Percentiles rank a stretch among this genome's conserved stretches.
Evolutionary conservation across 2,888 invertebrate species (phyloP).

Genomic region (Holacanthella duospinosa): DNA sequence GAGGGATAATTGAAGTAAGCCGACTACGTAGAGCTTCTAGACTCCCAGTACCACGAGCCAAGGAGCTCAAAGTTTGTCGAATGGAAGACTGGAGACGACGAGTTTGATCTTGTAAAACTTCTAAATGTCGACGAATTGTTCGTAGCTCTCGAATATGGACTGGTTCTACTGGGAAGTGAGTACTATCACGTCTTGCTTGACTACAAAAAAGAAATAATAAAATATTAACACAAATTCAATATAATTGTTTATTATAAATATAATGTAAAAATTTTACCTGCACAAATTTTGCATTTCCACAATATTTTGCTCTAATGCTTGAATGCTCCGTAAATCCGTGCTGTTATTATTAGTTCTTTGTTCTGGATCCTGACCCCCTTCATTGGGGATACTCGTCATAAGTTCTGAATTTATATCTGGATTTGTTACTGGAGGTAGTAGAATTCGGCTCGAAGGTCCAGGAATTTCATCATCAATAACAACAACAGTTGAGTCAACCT

Average conservation of each 20-base stretch:
- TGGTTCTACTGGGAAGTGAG: slow-evolving; percentile 28
- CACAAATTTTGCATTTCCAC: slow-evolving; percentile 37
- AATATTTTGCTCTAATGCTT: slow-evolving; percentile 36
- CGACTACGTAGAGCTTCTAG: slow-evolving; percentile 22
- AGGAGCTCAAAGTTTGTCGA: slow-evolving; percentile 31
- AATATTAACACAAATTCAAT: background rate
- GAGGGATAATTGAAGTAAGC: background rate
- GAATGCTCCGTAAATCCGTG: slow-evolving; percentile 29
- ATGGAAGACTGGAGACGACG: slow-evolving; percentile 34
- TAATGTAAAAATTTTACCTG: no score
- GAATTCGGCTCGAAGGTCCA: slow-evolving; percentile 25
- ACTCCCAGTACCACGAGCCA: slow-evolving; percentile 27
- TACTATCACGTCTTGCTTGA: slow-evolving; percentile 33
- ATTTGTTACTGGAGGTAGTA: slow-evolving; percentile 9
- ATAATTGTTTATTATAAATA: background rate
- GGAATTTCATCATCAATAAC: slow-evolving; percentile 21
- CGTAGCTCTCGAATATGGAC: slow-evolving; percentile 35
- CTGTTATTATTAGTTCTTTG: no score
- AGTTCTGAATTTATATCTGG: background rate
- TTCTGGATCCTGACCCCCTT: slow-evolving; percentile 15
- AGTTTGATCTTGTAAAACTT: slow-evolving; percentile 36
- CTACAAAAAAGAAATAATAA: slow-evolving; percentile 13
- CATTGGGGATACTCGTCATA: background rate
- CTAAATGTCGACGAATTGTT: slow-evolving; percentile 32
- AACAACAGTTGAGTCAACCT: background rate